These are phyloP conservation scores for Noctua fimbriata DNA, from an alignment of 2,888 invertebrate genomes.

Conservation along the genomic window DNA sequence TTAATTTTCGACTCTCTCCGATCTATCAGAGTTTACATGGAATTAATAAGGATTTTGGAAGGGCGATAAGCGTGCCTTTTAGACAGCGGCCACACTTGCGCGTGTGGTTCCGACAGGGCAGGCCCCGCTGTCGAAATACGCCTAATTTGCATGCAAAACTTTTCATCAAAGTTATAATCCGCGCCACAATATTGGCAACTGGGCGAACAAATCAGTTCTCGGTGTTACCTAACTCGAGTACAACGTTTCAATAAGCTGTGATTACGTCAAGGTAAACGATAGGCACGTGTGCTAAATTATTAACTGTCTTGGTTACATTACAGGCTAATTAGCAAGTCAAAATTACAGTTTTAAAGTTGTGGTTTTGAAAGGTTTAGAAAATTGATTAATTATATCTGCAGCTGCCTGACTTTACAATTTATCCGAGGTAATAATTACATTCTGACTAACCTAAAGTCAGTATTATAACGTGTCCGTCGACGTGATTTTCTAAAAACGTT, in stretches of 20 bases:
- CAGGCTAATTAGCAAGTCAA: conserved; percentile 35
- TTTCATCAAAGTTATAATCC: conserved; percentile 61
- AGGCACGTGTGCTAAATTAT: conserved; percentile 22
- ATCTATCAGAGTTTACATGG: conserved; percentile 76
- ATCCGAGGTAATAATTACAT: neutral
- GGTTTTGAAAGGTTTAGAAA: conserved; percentile 25
- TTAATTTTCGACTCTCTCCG: conserved; percentile 78
- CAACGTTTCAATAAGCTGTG: conserved; percentile 46
- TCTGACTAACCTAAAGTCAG: neutral
- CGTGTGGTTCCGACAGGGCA: conserved; percentile 34
- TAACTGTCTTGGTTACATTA: neutral
- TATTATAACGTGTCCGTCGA: neutral
- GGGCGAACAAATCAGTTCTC: conserved; percentile 54
- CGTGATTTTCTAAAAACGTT: neutral
- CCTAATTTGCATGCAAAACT: conserved; percentile 62
- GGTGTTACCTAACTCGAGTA: conserved; percentile 42
- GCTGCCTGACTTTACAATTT: conserved; percentile 11
- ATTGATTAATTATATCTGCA: conserved; percentile 17
- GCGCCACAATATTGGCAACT: conserved; percentile 51
- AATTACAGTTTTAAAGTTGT: conserved; percentile 18
- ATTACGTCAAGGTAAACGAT: conserved; percentile 39
- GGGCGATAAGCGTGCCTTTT: conserved; percentile 61
- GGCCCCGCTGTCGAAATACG: conserved; percentile 46
- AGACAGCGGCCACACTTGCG: conserved; percentile 49
- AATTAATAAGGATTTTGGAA: conserved; percentile 66